A percentile compares a stretch with the other conserved stretches of the same genome.
Conservation (phyloP, 1,140 invertebrate species). For the Trypoxylus dichotomus region DNA sequence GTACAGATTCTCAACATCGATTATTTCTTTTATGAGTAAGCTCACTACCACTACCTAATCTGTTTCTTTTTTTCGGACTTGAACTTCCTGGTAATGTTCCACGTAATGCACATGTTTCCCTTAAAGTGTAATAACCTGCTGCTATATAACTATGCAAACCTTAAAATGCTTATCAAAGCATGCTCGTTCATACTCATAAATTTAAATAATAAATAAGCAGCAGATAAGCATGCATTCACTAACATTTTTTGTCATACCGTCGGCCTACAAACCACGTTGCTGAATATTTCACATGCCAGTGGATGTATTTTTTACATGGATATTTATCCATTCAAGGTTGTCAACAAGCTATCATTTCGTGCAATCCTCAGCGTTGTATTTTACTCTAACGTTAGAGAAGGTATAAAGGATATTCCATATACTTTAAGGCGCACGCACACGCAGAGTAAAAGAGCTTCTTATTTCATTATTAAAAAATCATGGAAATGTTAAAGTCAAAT, state of each 20-base stretch:
- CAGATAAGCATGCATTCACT: background rate
- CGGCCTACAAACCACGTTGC: background rate
- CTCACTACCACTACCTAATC: no score
- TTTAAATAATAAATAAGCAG: conserved; percentile 1
- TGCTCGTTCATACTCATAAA: background rate
- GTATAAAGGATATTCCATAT: no score
- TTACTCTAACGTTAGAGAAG: no score
- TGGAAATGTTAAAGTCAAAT: no score
- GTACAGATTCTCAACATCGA: no score
- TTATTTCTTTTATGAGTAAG: no score
- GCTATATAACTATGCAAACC: background rate
- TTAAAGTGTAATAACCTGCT: background rate
- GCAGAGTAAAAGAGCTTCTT: no score
- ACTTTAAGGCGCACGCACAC: no score
- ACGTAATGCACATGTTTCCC: background rate
- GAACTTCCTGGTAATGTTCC: background rate
- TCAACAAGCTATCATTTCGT: background rate
- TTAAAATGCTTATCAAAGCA: background rate
- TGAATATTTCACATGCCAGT: background rate
- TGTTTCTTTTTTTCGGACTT: background rate
- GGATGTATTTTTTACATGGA: background rate
- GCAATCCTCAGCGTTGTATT: no score
- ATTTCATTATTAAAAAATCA: no score
- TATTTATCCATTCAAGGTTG: background rate
- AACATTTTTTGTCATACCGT: background rate